phyloP scores from a whole-genome alignment of 2,797 vertebrate genomes.

The Peromyscus aztecus region DNA sequence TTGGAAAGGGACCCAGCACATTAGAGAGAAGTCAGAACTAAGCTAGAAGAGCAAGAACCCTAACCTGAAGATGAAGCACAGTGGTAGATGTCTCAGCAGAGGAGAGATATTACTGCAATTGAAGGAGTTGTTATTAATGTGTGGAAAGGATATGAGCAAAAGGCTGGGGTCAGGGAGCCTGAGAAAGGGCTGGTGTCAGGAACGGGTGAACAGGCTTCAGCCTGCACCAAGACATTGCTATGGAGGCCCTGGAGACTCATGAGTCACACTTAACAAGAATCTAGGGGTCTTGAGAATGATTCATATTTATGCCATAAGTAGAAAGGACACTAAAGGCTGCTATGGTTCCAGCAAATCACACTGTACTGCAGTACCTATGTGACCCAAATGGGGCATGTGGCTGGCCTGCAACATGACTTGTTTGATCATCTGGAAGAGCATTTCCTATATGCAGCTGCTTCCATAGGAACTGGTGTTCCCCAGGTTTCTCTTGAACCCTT shows the following conservation, averaged over 20 bases:
- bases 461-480: background rate
- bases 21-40: background rate
- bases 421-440: background rate
- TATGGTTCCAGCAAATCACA: background rate
- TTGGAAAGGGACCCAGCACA: background rate
- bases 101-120: fast-evolving
- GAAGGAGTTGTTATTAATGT: background rate
- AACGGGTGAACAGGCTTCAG: fast-evolving
- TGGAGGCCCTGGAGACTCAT: background rate
- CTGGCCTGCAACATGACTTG: background rate
- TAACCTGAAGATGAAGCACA: background rate
- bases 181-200: background rate
- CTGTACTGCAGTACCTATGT: background rate
- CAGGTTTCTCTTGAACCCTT: background rate
- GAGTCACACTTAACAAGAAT: background rate
- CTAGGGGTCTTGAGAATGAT: background rate
- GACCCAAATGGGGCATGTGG: background rate
- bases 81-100: background rate
- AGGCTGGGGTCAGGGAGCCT: background rate
- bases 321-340: fast-evolving
- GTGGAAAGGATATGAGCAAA: fast-evolving
- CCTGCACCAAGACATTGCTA: fast-evolving
- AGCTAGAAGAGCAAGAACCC: background rate
- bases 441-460: too few relatives aligned
- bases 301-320: fast-evolving